These are phyloP conservation scores for Stichopus horrens DNA, from an alignment of 53 echinoderm and acorn worm species.

Conservation along the genomic window DNA sequence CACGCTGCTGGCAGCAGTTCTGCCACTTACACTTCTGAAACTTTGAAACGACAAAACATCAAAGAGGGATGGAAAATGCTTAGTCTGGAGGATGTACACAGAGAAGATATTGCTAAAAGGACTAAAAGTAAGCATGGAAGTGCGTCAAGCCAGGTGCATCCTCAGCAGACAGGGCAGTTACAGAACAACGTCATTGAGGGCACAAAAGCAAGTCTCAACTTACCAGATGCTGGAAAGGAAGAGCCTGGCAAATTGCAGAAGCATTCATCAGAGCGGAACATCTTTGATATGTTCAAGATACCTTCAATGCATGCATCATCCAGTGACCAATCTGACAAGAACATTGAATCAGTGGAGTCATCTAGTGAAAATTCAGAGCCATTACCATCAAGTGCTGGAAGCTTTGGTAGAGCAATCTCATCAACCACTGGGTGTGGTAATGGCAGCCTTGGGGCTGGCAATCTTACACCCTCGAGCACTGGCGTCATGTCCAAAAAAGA, in stretches of 20 bases:
- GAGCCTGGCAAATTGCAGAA: background rate
- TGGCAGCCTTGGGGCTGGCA: background rate
- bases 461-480: background rate
- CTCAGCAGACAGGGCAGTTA: background rate
- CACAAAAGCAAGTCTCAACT: background rate
- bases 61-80: constrained; percentile 31
- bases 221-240: background rate
- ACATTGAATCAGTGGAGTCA: background rate
- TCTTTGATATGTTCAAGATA: constrained; percentile 42
- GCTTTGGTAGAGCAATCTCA: background rate
- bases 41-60: background rate
- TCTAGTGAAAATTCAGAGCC: background rate
- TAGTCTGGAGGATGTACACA: background rate
- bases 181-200: background rate
- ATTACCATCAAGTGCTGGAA: background rate
- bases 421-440: background rate
- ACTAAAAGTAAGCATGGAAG: background rate
- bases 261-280: constrained; percentile 18
- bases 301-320: background rate
- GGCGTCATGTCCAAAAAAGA: background rate
- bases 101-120: background rate
- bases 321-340: background rate
- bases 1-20: background rate
- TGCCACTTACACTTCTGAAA: constrained; percentile 1
- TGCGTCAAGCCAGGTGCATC: background rate